Conservation (phyloP, 2,797 vertebrate genomes). For the Arrhamphus sclerolepis region DNA sequence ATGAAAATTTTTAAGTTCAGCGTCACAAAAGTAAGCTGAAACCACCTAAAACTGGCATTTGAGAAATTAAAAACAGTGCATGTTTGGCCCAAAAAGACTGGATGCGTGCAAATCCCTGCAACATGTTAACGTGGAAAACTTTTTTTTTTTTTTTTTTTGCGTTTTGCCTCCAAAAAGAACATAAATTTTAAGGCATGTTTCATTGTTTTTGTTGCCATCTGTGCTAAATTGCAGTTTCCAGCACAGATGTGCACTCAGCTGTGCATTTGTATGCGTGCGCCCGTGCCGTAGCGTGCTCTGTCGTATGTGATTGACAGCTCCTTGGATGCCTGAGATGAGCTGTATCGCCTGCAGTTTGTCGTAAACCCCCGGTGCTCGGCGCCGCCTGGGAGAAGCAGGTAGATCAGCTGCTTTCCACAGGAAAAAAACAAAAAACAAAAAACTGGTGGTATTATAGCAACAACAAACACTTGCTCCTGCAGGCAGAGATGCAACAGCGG, state of each 20-base stretch:
- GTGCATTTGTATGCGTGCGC: too few relatives aligned
- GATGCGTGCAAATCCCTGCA: slow-evolving; percentile 32
- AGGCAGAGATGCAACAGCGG: neutral
- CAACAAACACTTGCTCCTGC: slow-evolving; percentile 11
- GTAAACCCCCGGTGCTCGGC: slow-evolving; percentile 52
- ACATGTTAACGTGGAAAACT: neutral
- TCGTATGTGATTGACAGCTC: slow-evolving; percentile 59
- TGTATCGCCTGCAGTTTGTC: slow-evolving; percentile 46
- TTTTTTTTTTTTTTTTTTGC: neutral
- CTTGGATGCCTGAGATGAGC: slow-evolving; percentile 62
- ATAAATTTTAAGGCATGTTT: too few relatives aligned
- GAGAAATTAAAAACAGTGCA: too few relatives aligned
- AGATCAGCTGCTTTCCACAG: slow-evolving; percentile 35
- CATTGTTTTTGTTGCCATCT: slow-evolving; percentile 2
- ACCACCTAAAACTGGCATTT: too few relatives aligned
- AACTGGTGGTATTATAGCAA: neutral
- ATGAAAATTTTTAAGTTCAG: too few relatives aligned
- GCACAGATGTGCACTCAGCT: slow-evolving; percentile 19
- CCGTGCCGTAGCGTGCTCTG: slow-evolving; percentile 29
- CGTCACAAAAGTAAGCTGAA: too few relatives aligned
- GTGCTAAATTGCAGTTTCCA: neutral
- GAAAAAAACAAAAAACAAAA: slow-evolving; percentile 2
- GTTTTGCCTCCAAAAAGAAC: slow-evolving; percentile 1
- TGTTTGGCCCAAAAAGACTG: too few relatives aligned
- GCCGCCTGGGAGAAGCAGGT: slow-evolving; percentile 35